Evolutionary conservation across 2,888 invertebrate genomes (phyloP).

Genomic region (Caenorhabditis sp.): DNA sequence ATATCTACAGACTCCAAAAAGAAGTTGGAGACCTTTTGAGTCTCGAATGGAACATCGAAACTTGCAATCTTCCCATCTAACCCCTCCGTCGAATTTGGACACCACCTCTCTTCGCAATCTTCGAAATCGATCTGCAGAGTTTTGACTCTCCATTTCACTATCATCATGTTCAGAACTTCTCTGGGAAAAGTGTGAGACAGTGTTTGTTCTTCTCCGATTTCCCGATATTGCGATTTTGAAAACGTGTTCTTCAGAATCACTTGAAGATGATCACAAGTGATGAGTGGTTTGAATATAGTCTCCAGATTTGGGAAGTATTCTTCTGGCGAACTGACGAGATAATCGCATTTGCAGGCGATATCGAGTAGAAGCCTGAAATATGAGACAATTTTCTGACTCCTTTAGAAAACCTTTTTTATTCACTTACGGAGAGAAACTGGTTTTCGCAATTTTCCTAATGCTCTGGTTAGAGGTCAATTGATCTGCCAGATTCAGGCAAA

Average conservation of each 20-base stretch:
- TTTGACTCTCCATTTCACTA: constrained; percentile 10
- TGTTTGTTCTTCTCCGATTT: not conserved
- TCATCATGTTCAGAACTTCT: constrained; percentile 6
- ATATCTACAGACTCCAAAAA: constrained; percentile 1
- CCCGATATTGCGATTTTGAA: not conserved
- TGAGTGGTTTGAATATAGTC: not conserved
- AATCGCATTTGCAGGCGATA: not conserved
- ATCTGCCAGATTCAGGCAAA: too few species aligned
- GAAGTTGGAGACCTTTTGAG: not conserved
- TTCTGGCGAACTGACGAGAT: not conserved
- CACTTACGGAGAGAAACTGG: too few species aligned
- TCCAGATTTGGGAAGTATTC: not conserved
- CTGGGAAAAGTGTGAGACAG: constrained; percentile 6
- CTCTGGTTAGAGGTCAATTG: too few species aligned
- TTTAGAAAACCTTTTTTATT: too few species aligned
- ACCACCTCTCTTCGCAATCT: not conserved
- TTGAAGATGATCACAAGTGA: constrained; percentile 1
- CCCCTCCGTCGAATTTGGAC: not conserved
- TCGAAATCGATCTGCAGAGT: not conserved
- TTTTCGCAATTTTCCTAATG: too few species aligned
- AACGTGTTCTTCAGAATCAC: not conserved
- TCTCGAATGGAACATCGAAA: constrained; percentile 2
- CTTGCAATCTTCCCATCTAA: not conserved
- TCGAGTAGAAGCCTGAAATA: too few species aligned
- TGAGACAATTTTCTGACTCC: too few species aligned